Percentiles rank a stretch among this genome's conserved stretches.
These are phyloP conservation scores for Maniola jurtina DNA, from an alignment of 1,140 invertebrate species.

Conservation along the genomic window DNA sequence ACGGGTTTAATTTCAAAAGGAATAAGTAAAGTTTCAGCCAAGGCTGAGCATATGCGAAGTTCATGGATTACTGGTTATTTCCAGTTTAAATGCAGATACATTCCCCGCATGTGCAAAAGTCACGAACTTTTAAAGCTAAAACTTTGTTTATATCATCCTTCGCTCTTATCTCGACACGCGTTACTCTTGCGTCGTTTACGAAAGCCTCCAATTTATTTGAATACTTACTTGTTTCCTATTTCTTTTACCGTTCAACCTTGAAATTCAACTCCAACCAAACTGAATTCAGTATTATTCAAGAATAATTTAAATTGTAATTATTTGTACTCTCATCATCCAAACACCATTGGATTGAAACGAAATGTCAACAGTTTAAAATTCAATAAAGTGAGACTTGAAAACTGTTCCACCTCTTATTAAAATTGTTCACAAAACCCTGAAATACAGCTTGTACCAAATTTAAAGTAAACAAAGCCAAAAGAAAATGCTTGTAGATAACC, in stretches of 20 bases:
- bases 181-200: slow-evolving; percentile 9
- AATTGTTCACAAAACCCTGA: too few species aligned
- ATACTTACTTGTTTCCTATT: slow-evolving; percentile 6
- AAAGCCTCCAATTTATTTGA: background rate
- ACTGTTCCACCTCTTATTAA: too few species aligned
- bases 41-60: slow-evolving; percentile 38
- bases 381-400: too few species aligned
- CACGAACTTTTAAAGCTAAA: slow-evolving; percentile 33
- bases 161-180: slow-evolving; percentile 16
- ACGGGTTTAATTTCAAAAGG: slow-evolving; percentile 39
- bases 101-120: slow-evolving; percentile 31
- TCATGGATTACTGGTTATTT: slow-evolving; percentile 43
- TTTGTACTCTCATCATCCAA: too few species aligned
- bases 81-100: slow-evolving; percentile 41
- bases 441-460: too few species aligned
- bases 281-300: background rate
- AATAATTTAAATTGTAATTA: too few species aligned
- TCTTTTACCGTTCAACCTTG: background rate
- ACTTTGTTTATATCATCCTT: slow-evolving; percentile 29
- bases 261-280: background rate
- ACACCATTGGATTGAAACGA: too few species aligned
- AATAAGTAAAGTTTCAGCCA: slow-evolving; percentile 39
- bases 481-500: too few species aligned
- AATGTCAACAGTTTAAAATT: too few species aligned
- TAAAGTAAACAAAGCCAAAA: too few species aligned